Conservation (phyloP, 2,797 vertebrate genomes). For the Eidolon dupreanum region DNA sequence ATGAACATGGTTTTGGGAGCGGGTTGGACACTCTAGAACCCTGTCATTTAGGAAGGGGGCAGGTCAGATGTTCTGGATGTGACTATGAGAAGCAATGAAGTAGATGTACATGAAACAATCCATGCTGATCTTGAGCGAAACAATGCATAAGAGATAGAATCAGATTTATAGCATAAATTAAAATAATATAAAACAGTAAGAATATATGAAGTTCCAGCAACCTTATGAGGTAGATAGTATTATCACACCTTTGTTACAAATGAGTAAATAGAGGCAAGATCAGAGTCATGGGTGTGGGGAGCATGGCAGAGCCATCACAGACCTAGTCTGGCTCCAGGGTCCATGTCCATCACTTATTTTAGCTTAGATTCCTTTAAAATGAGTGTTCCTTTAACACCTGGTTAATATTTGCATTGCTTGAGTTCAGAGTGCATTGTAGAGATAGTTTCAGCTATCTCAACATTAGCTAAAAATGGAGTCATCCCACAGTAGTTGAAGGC, state of each 20-base stretch:
- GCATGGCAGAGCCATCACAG: background rate
- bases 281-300: background rate
- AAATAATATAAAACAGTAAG: background rate
- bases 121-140: background rate
- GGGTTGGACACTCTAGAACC: background rate
- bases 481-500: background rate
- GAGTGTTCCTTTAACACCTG: background rate
- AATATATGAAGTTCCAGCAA: background rate
- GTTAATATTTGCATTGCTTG: background rate
- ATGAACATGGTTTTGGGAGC: background rate
- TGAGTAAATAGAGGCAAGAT: background rate
- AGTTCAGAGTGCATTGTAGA: background rate
- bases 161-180: background rate
- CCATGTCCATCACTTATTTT: background rate
- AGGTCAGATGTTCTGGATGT: background rate
- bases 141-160: background rate
- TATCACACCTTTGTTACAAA: background rate
- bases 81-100: background rate
- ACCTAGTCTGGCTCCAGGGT: background rate
- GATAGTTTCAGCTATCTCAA: background rate
- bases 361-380: background rate
- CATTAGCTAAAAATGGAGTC: background rate
- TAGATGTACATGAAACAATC: background rate
- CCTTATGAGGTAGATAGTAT: background rate
- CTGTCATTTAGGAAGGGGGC: background rate